Evolutionary conservation across 2,113 vertebrate genomes (phyloP), one percentile per base, ranked within the genome.

Genomic region (Triplophysa siluroides): DNA sequence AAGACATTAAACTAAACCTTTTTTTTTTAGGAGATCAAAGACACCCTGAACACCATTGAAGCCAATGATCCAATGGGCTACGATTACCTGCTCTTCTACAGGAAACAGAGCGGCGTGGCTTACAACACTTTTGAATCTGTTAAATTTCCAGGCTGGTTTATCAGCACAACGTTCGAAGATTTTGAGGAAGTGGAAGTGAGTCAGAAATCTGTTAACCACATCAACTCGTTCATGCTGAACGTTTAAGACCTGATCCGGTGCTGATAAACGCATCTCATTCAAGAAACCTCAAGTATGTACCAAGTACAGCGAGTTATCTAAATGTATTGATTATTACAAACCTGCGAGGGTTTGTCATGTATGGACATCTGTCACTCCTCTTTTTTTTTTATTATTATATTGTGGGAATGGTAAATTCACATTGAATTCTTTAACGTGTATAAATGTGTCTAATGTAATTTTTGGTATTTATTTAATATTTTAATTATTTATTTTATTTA

Each of bases 21-120:
- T 29, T 68, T 71, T 24, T 69, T 56, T n/a, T 83, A 92, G 91
- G 3, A 67, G 4, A 78, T 84, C 63, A 71, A 29, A 1, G 41
- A 67, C 0, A 1, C 58, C 0, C 71, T 88, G 38, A 21, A 24
- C 0, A 26, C 0, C 0, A 88, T 91, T 76, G 24, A 8, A 6
- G 0, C 7, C 0, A 62, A 76, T 0, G 33, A 6, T 7, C 18
- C 71, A 2, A 41, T 38, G 0, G 69, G 14, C 74, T 29, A 81
- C 47, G 85, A 78, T 2, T 85, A 85, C 1, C 90, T 92, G 74
- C 89, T 92, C 2, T 93, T 93, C 88, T 69, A 47, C 68, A 87
- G 63, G 72, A 84, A 0, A 0, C 23, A 14, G 4, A 4, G 0
- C 0, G 89, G 65, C 1, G 0, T 13, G 0, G 14, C 26, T 0